Conservation (phyloP, 1,140 invertebrate species). For the Trissolcus basalis region DNA sequence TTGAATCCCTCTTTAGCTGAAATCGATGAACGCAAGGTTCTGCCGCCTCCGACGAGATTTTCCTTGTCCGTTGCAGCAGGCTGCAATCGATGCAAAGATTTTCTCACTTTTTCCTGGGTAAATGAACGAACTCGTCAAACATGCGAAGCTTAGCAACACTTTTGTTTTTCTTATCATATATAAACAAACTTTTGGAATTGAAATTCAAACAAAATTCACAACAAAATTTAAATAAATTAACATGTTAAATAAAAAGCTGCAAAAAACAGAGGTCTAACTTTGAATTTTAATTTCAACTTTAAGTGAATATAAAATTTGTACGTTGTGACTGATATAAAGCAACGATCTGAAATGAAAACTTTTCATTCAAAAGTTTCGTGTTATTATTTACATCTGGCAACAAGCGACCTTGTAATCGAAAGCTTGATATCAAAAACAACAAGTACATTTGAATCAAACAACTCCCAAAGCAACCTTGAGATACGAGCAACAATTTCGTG, state of each 20-base stretch:
- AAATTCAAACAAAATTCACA: background rate
- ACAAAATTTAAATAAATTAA: no score
- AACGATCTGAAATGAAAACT: background rate
- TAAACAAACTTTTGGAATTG: background rate
- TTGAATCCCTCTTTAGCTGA: slow-evolving; percentile 59
- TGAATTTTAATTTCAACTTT: no score
- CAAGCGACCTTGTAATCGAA: slow-evolving; percentile 7
- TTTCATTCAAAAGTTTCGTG: slow-evolving; percentile 5
- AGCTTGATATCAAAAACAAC: slow-evolving; percentile 57
- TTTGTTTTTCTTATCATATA: no score
- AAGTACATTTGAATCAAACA: no score
- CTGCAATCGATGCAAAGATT: slow-evolving; percentile 80
- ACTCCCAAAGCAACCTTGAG: no score
- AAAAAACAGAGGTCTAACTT: no score
- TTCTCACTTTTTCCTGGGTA: slow-evolving; percentile 73
- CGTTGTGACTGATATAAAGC: no score
- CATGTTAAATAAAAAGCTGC: no score
- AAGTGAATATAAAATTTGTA: no score
- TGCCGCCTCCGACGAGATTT: slow-evolving; percentile 79
- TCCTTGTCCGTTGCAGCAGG: slow-evolving; percentile 79
- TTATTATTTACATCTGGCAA: background rate
- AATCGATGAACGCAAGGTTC: slow-evolving; percentile 61
- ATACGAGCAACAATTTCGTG: no score
- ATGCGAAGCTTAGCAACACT: background rate
- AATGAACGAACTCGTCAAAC: slow-evolving; percentile 45